Evolutionary conservation across 2,113 vertebrate species (phyloP), one percentile per base, ranked within the genome.

Genomic region (Pipa parva): DNA sequence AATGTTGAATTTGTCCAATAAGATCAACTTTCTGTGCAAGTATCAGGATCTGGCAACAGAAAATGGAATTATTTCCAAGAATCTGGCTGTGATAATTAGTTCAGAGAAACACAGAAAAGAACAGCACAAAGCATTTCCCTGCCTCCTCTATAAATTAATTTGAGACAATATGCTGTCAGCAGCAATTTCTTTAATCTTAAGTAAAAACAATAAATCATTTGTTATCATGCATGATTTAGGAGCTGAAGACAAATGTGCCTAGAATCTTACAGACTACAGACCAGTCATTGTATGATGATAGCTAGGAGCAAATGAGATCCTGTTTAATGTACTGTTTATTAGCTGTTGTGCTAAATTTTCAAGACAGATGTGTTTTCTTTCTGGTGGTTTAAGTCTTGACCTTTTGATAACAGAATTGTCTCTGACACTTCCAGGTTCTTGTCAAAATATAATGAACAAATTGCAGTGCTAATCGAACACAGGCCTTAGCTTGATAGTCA

Each of bases 151-250:
- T 79, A 89, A 89, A 88, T 87, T 89, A 90, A 89, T 87, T 87
- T 87, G 79, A 82, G 85, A 81, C 78, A 86, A 87, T 89, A 86
- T 83, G 77, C 85, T 85, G 84, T 89, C 86, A 88, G 84, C 85
- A 88, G 83, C 79, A 85, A 87, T 87, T 88, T 88, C 81, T 85
- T 84, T 87, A 85, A 86, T 87, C 86, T 88, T 82, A 83, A 80
- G 78, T 81, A 78, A 85, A 81, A 80, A 66, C 77, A 79, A 76
- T 85, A 85, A 85, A 79, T 77, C 66, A 22, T 1, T 80, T 87
- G 82, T 76, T 76, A 80, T 85, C 76, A 77, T 80, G 77, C 81
- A 80, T 82, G 72, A 83, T 85, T 86, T 89, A 83, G 83, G 78
- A 86, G 82, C 78, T 79, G 72, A 83, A 84, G 83, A 79, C 56